These are phyloP conservation scores for Piezodorus guildinii DNA, from an alignment of 1,140 invertebrate species.

Conservation along the genomic window DNA sequence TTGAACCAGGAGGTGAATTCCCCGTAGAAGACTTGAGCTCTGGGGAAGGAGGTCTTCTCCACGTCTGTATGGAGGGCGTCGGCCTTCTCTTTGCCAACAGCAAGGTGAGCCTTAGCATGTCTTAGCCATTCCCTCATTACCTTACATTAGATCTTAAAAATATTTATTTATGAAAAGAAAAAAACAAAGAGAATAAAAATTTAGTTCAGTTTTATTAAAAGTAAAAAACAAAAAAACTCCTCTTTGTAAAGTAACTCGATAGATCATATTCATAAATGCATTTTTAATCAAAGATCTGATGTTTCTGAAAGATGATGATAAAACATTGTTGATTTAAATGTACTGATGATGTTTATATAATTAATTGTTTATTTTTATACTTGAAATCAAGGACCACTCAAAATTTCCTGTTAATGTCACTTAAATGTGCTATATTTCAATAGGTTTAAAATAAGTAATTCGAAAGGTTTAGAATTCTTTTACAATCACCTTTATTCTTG, in stretches of 20 bases:
- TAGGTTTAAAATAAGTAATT: constrained; percentile 2
- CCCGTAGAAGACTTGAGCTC: constrained; percentile 94
- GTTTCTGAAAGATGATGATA: no score
- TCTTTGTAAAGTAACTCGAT: no score
- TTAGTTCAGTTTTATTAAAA: no score
- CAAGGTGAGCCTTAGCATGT: constrained; percentile 62
- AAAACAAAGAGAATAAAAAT: no score
- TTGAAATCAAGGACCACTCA: constrained; percentile 31
- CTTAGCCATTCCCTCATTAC: not conserved
- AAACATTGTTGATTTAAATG: no score
- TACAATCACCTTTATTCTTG: constrained; percentile 12
- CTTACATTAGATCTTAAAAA: no score
- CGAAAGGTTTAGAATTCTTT: constrained; percentile 7
- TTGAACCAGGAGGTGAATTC: constrained; percentile 94
- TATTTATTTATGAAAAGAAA: no score
- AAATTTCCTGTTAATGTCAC: constrained; percentile 28
- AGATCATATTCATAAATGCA: not conserved
- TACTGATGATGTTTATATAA: not conserved
- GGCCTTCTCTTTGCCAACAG: constrained; percentile 95
- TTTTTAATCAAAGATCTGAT: not conserved
- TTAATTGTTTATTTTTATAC: not conserved
- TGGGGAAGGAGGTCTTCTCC: constrained; percentile 90
- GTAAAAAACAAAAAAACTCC: no score
- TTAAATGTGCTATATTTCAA: constrained; percentile 16
- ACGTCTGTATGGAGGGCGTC: constrained; percentile 98